Conservation (phyloP, 1,140 invertebrate species). For the Dinothrombium tinctorium region DNA sequence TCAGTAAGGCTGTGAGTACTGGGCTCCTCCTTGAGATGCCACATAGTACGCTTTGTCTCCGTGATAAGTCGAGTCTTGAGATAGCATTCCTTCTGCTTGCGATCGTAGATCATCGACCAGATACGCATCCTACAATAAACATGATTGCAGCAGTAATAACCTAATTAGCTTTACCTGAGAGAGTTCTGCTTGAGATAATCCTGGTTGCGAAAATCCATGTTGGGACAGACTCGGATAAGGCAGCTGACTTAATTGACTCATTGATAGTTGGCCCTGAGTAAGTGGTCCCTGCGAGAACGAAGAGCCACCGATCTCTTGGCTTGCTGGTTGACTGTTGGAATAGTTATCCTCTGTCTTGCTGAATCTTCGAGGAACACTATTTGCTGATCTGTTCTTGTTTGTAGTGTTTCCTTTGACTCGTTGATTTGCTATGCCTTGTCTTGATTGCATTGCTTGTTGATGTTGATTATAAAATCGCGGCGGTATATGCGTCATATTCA, state of each 20-base stretch:
- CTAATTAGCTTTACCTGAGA: conserved; percentile 25
- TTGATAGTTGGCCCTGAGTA: conserved; percentile 24
- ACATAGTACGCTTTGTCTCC: conserved; percentile 40
- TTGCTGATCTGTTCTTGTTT: neutral
- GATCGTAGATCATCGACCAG: conserved; percentile 70
- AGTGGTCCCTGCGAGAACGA: conserved; percentile 27
- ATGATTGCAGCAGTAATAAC: conserved; percentile 40
- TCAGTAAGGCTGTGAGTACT: conserved; percentile 28
- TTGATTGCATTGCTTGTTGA: conserved; percentile 32
- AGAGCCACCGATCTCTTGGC: conserved; percentile 5
- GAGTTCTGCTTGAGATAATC: conserved; percentile 28
- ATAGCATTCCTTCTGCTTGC: conserved; percentile 75
- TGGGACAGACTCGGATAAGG: conserved; percentile 24
- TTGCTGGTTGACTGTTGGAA: conserved; percentile 5
- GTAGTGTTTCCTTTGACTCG: neutral
- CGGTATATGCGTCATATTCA: conserved; percentile 72
- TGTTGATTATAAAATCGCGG: conserved; percentile 63
- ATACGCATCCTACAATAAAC: no score
- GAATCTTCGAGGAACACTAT: neutral
- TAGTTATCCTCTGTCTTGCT: neutral
- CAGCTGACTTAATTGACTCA: conserved; percentile 26
- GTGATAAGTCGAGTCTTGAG: conserved; percentile 82
- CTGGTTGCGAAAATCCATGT: conserved; percentile 24
- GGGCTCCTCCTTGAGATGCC: conserved; percentile 27
- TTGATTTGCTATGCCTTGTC: neutral